A percentile compares a stretch with the other conserved stretches of the same genome.
Conservation (phyloP, 2,888 invertebrate genomes). For the Disparrhopalites patrizii region DNA sequence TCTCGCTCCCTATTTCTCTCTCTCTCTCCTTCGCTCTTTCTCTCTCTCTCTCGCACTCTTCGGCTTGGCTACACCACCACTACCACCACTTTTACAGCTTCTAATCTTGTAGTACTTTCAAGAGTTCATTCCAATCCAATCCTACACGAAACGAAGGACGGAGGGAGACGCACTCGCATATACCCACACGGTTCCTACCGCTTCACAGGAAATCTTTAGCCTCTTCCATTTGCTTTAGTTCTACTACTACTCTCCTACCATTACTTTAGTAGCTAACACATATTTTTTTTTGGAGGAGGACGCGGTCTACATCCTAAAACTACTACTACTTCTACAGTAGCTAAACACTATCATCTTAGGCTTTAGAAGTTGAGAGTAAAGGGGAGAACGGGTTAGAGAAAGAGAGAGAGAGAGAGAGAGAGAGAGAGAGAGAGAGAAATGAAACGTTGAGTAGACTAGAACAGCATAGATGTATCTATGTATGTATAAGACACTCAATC, state of each 20-base stretch:
- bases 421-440: too few relatives aligned
- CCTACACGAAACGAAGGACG: slow-evolving; percentile 15
- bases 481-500: too few relatives aligned
- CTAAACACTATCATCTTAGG: too few relatives aligned
- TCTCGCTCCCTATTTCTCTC: too few relatives aligned
- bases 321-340: background rate
- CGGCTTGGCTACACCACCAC: slow-evolving; percentile 16
- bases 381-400: too few relatives aligned
- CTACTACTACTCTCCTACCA: too few relatives aligned
- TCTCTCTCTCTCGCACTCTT: slow-evolving; percentile 10
- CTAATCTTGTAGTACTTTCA: slow-evolving; percentile 34
- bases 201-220: slow-evolving; percentile 28
- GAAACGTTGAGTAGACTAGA: too few relatives aligned
- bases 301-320: background rate
- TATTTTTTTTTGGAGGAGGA: too few relatives aligned
- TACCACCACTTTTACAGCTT: slow-evolving; percentile 31
- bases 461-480: too few relatives aligned
- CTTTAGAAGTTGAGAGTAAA: background rate
- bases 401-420: background rate
- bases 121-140: slow-evolving; percentile 31
- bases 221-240: slow-evolving; percentile 28
- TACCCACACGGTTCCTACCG: background rate
- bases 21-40: too few relatives aligned
- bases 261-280: too few relatives aligned
- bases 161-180: slow-evolving; percentile 20